Conservation (phyloP, 64 coral and sea anemone genomes). For the Astreopora myriophthalma region DNA sequence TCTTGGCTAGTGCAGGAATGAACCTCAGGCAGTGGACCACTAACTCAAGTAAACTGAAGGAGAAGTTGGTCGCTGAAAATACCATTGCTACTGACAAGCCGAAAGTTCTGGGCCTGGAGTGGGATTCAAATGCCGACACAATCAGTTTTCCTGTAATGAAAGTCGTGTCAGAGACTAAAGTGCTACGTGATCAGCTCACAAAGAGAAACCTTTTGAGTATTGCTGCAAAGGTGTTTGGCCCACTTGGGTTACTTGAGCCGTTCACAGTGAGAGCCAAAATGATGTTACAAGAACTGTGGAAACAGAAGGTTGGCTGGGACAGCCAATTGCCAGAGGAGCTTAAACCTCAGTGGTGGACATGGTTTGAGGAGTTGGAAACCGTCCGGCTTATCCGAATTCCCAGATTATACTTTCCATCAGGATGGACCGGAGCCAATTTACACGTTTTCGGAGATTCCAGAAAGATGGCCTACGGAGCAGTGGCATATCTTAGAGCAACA, state of each 20-base stretch:
- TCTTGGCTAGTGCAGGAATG: background rate
- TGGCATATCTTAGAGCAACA: background rate
- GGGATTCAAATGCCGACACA: no score
- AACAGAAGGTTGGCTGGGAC: constrained; percentile 1
- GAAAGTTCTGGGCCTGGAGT: no score
- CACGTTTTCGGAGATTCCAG: background rate
- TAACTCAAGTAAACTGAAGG: background rate
- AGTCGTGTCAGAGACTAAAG: no score
- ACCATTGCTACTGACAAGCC: background rate
- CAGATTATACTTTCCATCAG: background rate
- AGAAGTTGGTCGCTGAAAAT: background rate
- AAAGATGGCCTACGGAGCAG: background rate
- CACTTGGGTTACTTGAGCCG: no score
- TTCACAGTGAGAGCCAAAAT: no score
- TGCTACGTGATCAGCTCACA: no score
- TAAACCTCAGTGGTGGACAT: no score
- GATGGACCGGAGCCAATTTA: background rate
- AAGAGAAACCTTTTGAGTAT: no score
- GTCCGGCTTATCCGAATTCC: no score
- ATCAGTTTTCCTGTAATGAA: no score
- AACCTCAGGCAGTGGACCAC: background rate
- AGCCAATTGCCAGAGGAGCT: background rate
- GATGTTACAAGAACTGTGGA: constrained; percentile 39
- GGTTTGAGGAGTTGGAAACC: no score
- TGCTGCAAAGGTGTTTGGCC: no score